Percentiles rank a stretch among this genome's conserved stretches.
phyloP scores from a whole-genome alignment of 2,797 vertebrate species.

The Thalassophryne amazonica region DNA sequence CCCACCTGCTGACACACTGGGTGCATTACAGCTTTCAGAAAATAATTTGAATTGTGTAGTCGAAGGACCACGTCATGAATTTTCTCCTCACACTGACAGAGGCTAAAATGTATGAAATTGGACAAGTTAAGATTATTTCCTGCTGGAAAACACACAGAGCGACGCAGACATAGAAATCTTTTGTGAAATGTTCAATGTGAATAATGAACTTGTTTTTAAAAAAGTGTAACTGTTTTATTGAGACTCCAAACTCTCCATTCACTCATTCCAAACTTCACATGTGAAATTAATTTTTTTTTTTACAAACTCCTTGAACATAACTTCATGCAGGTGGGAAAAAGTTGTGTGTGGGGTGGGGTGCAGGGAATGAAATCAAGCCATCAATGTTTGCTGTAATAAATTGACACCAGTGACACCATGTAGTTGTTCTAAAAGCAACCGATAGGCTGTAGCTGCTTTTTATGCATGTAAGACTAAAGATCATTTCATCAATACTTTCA shows the following conservation, averaged over 20 bases:
- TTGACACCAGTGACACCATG: constrained; percentile 28
- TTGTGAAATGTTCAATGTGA: not conserved
- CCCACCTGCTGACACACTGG: constrained; percentile 68
- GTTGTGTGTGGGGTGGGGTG: too few species aligned
- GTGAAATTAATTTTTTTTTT: too few species aligned
- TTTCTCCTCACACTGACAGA: not conserved
- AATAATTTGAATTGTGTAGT: not conserved
- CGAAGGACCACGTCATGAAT: not conserved
- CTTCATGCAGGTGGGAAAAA: too few species aligned
- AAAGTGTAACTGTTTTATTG: constrained; percentile 73
- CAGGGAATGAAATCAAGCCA: too few species aligned
- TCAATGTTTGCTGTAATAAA: constrained; percentile 45
- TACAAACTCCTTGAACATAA: too few species aligned
- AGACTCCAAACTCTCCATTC: constrained; percentile 53
- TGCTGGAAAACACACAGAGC: not conserved
- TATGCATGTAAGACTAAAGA: constrained; percentile 26
- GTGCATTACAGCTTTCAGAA: constrained; percentile 29
- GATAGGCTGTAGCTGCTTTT: not conserved
- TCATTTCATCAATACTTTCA: constrained; percentile 51
- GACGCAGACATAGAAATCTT: not conserved
- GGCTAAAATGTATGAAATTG: not conserved
- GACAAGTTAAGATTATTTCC: not conserved
- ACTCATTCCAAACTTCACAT: too few species aligned
- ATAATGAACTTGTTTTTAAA: constrained; percentile 21
- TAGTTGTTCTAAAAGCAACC: constrained; percentile 26